Evolutionary conservation across 2,888 invertebrate genomes (phyloP), one percentile per base, ranked within the genome.

Genomic region (Lochmaea capreae): DNA sequence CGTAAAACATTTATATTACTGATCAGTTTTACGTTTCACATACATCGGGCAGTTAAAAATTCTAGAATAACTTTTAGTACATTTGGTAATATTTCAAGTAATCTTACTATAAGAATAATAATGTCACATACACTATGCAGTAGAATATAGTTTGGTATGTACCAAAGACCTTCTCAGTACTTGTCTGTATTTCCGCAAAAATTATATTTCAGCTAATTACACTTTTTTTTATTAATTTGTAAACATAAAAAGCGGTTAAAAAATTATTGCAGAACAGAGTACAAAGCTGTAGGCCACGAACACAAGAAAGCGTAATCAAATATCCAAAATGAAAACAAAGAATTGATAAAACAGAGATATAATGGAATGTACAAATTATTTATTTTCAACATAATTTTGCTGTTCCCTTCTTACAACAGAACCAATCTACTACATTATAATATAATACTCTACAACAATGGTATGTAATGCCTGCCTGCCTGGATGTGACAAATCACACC

Each of bases 301-400:
- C 65, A 71, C 71, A 71, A 43, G n/a, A 65, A 63, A 71, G 65
- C 65, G 65, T 26, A 63, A 43, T 54, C 12, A 49, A 46, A 42
- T 57, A 54, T 65, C 39, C 65, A 74, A 89, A 90, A 91, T 91
- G 89, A 79, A 82, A 83, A 84, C 82, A 79, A 82, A 82, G 83
- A 80, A 83, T 83, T 84, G 83, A 86, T 83, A 86, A 85, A 85
- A 86, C 85, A 86, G 83, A 89, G 91, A 91, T 88, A 91, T 91
- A 91, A 92, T 92, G 93, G 93, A 93, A 93, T 93, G 93, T 93
- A 93, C 92, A 93, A 92, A 92, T 92, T 91, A 91, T 91, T 90
- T 87, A 88, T 86, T 90, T 90, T 90, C 84, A 86, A 85, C 85
- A 84, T 83, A 86, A 86, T 85, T 90, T 91, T 88, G 89, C 90